phyloP scores from a whole-genome alignment of 1,140 invertebrate genomes.

The Drosophila rufa region DNA sequence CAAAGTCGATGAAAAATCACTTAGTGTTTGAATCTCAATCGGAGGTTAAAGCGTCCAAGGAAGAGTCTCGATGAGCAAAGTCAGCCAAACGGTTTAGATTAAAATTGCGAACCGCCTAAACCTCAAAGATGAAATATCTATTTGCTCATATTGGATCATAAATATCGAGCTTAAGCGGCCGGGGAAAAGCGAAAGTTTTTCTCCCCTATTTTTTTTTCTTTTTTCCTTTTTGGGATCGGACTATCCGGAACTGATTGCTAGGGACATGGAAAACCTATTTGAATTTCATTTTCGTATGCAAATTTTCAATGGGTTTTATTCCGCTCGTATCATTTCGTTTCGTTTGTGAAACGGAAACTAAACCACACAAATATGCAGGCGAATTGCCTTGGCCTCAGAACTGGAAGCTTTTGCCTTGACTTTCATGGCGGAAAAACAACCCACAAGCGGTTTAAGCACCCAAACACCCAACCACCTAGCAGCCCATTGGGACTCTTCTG shows the following conservation, averaged over 20 bases:
- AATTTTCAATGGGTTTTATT: constrained; percentile 80
- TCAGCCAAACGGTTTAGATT: constrained; percentile 36
- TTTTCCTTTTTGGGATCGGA: constrained; percentile 9
- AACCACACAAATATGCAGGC: constrained; percentile 78
- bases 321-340: constrained; percentile 67
- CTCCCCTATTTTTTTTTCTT: constrained; percentile 23
- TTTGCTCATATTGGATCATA: constrained; percentile 27
- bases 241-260: constrained; percentile 34
- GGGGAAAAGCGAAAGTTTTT: constrained; percentile 45
- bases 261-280: constrained; percentile 72
- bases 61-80: constrained; percentile 33
- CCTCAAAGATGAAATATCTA: constrained; percentile 32
- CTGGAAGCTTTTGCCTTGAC: constrained; percentile 58
- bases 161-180: constrained; percentile 22
- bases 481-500: constrained; percentile 20
- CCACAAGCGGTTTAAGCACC: constrained; percentile 6
- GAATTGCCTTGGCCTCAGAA: constrained; percentile 57
- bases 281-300: constrained; percentile 82
- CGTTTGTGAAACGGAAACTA: constrained; percentile 73
- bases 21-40: constrained; percentile 52
- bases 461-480: not conserved
- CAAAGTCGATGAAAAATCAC: constrained; percentile 80
- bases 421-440: constrained; percentile 51
- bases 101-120: constrained; percentile 22
- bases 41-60: constrained; percentile 21